Conservation (phyloP, 1,140 invertebrate species). For the Maconellicoccus hirsutus region DNA sequence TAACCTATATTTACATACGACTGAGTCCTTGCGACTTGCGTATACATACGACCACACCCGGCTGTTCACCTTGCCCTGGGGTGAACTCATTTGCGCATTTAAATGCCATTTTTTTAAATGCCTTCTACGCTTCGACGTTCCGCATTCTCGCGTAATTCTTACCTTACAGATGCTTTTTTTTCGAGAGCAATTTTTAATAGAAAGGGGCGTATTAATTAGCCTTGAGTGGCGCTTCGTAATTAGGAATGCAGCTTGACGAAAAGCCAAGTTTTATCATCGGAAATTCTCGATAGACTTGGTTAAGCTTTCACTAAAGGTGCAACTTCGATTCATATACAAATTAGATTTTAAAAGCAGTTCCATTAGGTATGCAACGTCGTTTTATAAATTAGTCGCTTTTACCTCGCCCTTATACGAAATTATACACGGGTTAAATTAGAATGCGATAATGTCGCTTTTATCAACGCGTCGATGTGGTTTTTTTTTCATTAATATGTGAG, state of each 20-base stretch:
- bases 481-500: not conserved
- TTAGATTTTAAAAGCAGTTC: not conserved
- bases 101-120: not conserved
- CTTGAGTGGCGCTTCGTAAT: not conserved
- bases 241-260: not conserved
- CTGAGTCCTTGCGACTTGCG: not conserved
- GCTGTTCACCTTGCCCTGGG: not conserved
- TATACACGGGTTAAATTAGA: not conserved
- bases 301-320: not conserved
- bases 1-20: not conserved
- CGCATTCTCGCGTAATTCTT: not conserved
- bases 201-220: not conserved
- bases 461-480: not conserved
- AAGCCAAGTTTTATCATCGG: not conserved
- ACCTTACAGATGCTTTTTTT: no score
- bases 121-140: not conserved
- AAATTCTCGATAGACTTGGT: not conserved
- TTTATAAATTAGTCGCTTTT: not conserved
- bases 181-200: no score
- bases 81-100: not conserved
- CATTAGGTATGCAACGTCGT: not conserved
- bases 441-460: not conserved
- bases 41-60: not conserved
- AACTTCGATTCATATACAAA: not conserved
- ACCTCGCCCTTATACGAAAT: not conserved